Percentiles rank a stretch among this genome's conserved stretches.
phyloP scores from a whole-genome alignment of 1,140 invertebrate genomes.

The Zaprionus africanus region DNA sequence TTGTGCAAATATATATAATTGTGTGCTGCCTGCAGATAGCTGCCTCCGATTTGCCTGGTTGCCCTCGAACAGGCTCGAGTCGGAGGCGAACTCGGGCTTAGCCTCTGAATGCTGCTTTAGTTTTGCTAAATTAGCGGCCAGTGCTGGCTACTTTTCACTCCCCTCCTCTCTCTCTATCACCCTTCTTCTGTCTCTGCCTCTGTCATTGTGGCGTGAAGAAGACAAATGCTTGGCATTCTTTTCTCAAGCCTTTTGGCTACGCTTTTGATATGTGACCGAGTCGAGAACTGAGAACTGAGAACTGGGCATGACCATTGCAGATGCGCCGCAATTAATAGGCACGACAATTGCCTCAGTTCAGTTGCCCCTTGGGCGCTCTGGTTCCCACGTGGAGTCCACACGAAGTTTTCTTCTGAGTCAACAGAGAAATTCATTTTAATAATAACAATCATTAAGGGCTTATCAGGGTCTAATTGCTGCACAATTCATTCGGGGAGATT shows the following conservation, averaged over 20 bases:
- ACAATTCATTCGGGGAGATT: slow-evolving; percentile 64
- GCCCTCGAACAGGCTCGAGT: slow-evolving; percentile 25
- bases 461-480: slow-evolving; percentile 61
- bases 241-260: slow-evolving; percentile 80
- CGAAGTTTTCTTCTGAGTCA: slow-evolving; percentile 49
- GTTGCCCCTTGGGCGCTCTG: slow-evolving; percentile 1
- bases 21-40: slow-evolving; percentile 48
- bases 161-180: slow-evolving; percentile 18
- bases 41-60: slow-evolving; percentile 66
- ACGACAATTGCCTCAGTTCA: slow-evolving; percentile 48
- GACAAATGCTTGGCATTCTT: slow-evolving; percentile 77
- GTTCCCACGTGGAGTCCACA: slow-evolving; percentile 64
- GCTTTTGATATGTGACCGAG: slow-evolving; percentile 71
- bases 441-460: slow-evolving; percentile 67
- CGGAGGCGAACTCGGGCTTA: slow-evolving; percentile 3
- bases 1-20: slow-evolving; percentile 78
- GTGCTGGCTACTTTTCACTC: slow-evolving; percentile 7
- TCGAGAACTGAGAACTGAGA: slow-evolving; percentile 33
- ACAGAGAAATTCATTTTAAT: slow-evolving; percentile 53
- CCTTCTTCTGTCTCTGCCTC: neutral
- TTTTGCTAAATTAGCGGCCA: slow-evolving; percentile 74
- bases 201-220: slow-evolving; percentile 73
- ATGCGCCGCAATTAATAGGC: slow-evolving; percentile 62
- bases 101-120: slow-evolving; percentile 64
- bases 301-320: slow-evolving; percentile 43